Evolutionary conservation across 2,888 invertebrate genomes (phyloP).

Genomic region (Drosophila monieri): DNA sequence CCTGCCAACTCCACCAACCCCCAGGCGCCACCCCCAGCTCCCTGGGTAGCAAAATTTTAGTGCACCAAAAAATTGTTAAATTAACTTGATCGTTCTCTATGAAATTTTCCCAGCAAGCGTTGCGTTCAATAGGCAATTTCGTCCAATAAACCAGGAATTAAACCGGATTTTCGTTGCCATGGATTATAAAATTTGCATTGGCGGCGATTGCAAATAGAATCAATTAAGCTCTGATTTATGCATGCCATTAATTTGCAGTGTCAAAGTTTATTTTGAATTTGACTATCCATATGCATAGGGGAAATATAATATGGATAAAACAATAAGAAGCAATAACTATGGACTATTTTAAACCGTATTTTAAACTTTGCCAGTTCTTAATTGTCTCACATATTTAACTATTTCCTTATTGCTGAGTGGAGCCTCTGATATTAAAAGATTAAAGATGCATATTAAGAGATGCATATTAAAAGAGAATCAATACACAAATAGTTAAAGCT

Average conservation of each 20-base stretch:
- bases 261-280: not conserved
- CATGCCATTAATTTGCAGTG: not conserved
- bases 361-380: no score
- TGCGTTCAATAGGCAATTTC: slow-evolving; percentile 13
- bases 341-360: no score
- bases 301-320: not conserved
- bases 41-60: slow-evolving; percentile 6
- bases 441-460: no score
- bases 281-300: not conserved
- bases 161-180: slow-evolving; percentile 8
- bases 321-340: not conserved
- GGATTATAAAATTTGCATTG: slow-evolving; percentile 18
- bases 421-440: no score
- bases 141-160: slow-evolving; percentile 21
- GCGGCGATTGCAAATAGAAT: slow-evolving; percentile 14
- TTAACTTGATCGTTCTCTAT: slow-evolving; percentile 41
- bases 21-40: not conserved
- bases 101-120: slow-evolving; percentile 23
- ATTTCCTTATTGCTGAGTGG: no score
- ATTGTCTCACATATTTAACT: no score
- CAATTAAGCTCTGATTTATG: slow-evolving; percentile 13
- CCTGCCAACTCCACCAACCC: not conserved
- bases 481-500: no score
- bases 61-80: slow-evolving; percentile 27
- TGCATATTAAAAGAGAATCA: no score